phyloP scores from a whole-genome alignment of 2,888 invertebrate genomes.

The Hirtodrosophila confusa region DNA sequence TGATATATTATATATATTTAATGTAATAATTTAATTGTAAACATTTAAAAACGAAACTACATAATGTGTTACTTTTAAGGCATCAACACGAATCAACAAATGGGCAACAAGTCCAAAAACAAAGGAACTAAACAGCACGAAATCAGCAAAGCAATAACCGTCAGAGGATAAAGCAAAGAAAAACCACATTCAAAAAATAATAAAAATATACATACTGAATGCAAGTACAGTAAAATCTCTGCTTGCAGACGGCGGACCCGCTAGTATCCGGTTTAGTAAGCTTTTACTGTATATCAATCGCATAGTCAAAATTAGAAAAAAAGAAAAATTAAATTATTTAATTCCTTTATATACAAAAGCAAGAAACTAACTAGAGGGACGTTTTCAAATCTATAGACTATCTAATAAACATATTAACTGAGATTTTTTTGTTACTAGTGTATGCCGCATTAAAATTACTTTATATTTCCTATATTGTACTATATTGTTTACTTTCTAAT shows the following conservation, averaged over 20 bases:
- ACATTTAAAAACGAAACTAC: conserved; percentile 58
- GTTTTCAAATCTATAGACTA: conserved; percentile 31
- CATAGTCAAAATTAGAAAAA: conserved; percentile 34
- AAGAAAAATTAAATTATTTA: conserved; percentile 3
- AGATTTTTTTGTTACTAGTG: conserved; percentile 22
- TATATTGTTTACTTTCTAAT: background rate
- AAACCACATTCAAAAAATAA: conserved; percentile 11
- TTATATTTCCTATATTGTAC: background rate
- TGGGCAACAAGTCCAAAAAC: conserved; percentile 22
- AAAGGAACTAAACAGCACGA: conserved; percentile 1
- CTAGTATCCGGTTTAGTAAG: too few relatives aligned
- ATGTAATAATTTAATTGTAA: conserved; percentile 74
- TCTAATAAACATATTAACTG: conserved; percentile 52
- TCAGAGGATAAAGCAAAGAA: conserved; percentile 27
- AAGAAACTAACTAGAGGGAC: conserved; percentile 6
- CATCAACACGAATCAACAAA: conserved; percentile 30
- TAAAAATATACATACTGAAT: conserved; percentile 5
- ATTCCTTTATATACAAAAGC: conserved; percentile 15
- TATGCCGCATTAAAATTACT: conserved; percentile 2
- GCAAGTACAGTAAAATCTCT: too few relatives aligned
- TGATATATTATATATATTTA: conserved; percentile 69
- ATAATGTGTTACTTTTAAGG: conserved; percentile 62
- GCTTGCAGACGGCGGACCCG: too few relatives aligned
- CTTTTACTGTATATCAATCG: conserved; percentile 19
- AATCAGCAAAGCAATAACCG: conserved; percentile 44